A percentile compares a stretch with the other conserved stretches of the same genome.
These are phyloP conservation scores for Hybognathus amarus DNA, from an alignment of 2,797 vertebrate genomes.

Conservation along the genomic window DNA sequence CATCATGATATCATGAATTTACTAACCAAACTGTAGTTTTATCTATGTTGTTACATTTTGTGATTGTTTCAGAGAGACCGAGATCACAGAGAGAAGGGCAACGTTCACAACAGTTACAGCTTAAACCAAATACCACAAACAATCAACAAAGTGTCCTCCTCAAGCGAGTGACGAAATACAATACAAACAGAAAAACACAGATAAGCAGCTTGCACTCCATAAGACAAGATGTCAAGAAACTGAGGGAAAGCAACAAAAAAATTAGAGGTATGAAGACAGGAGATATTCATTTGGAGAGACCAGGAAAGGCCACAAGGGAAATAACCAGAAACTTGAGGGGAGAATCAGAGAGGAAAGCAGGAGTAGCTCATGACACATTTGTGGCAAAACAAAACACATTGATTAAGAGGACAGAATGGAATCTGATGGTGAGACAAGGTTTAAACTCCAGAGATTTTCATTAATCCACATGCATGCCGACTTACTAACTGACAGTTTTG, in stretches of 20 bases:
- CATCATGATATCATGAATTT: background rate
- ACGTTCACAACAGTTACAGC: slow-evolving; percentile 17
- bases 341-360: background rate
- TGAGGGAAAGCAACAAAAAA: slow-evolving; percentile 14
- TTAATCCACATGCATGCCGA: background rate
- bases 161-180: slow-evolving; percentile 5
- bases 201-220: background rate
- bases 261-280: background rate
- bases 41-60: background rate
- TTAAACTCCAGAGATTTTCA: background rate
- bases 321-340: background rate
- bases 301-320: background rate
- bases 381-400: background rate
- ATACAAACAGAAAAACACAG: slow-evolving; percentile 24
- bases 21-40: background rate
- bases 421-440: slow-evolving; percentile 7
- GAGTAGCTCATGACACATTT: background rate
- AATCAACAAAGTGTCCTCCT: slow-evolving; percentile 6
- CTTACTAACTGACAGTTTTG: background rate
- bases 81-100: slow-evolving; percentile 1
- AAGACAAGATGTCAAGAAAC: background rate
- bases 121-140: slow-evolving; percentile 15
- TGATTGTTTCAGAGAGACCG: slow-evolving; percentile 20
- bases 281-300: background rate
- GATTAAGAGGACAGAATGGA: background rate